Conservation (phyloP, 2,888 invertebrate species). For the Unio delphinus region DNA sequence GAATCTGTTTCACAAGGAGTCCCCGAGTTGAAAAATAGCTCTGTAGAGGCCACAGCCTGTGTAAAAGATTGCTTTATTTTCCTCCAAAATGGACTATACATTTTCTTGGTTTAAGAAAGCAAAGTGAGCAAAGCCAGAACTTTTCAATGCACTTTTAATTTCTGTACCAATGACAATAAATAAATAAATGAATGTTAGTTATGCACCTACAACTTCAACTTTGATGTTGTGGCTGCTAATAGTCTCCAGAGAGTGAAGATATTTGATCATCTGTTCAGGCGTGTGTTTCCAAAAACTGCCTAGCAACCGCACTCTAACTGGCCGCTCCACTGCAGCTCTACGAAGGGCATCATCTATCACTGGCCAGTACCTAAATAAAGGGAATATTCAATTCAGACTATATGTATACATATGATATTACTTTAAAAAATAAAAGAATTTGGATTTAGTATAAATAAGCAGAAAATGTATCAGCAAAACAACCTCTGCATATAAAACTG, state of each 20-base stretch:
- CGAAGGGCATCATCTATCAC: constrained; percentile 91
- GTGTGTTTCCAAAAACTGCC: constrained; percentile 86
- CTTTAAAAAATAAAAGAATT: neutral
- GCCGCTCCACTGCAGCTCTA: constrained; percentile 84
- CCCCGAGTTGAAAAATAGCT: too few relatives aligned
- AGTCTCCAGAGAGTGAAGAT: constrained; percentile 83
- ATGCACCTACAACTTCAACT: constrained; percentile 82
- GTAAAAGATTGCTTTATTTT: too few relatives aligned
- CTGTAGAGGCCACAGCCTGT: too few relatives aligned
- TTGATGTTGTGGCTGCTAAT: constrained; percentile 71
- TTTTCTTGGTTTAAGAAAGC: too few relatives aligned
- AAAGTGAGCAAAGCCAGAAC: too few relatives aligned
- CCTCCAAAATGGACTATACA: too few relatives aligned
- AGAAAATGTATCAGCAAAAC: too few relatives aligned
- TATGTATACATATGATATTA: constrained; percentile 7
- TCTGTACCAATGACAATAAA: too few relatives aligned
- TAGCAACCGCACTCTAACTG: constrained; percentile 84
- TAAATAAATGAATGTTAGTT: too few relatives aligned
- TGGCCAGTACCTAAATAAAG: constrained; percentile 82
- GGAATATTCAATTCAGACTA: neutral
- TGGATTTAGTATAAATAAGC: neutral
- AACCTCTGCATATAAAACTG: too few relatives aligned
- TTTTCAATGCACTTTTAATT: too few relatives aligned
- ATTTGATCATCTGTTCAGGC: constrained; percentile 82
- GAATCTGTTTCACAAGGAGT: too few relatives aligned